Conservation (phyloP, 2,113 vertebrate species). For the Triplophysa rosa region DNA sequence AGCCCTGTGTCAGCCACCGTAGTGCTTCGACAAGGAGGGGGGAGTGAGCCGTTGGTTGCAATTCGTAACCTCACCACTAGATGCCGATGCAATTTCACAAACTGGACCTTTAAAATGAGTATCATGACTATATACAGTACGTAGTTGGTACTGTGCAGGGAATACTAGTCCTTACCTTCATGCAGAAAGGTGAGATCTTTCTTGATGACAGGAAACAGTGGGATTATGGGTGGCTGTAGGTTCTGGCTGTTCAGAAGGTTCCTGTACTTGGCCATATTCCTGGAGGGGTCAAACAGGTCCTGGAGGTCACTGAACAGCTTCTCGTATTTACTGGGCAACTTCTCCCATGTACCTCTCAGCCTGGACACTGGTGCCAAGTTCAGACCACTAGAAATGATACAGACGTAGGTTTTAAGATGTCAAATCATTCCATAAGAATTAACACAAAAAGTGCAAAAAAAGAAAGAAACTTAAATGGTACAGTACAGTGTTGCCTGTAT, state of each 20-base stretch:
- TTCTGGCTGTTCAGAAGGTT: constrained; percentile 97
- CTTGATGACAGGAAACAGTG: constrained; percentile 97
- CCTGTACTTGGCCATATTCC: constrained; percentile 98
- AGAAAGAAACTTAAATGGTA: too few relatives aligned
- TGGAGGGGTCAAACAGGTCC: constrained; percentile 97
- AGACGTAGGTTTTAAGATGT: neutral
- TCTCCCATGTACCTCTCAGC: constrained; percentile 97
- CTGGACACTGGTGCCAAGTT: constrained; percentile 95
- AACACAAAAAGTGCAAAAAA: neutral
- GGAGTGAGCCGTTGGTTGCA: too few relatives aligned
- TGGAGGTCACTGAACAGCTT: constrained; percentile 97
- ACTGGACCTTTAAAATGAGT: too few relatives aligned
- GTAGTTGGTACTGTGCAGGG: too few relatives aligned
- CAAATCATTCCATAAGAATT: neutral
- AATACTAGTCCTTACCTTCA: constrained; percentile 78
- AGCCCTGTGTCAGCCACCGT: too few relatives aligned
- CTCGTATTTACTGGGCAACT: constrained; percentile 97
- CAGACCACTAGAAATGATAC: constrained; percentile 79
- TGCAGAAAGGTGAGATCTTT: constrained; percentile 99
- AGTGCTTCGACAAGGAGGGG: too few relatives aligned
- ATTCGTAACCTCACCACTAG: too few relatives aligned
- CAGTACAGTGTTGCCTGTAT: too few relatives aligned
- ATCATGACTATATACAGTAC: too few relatives aligned
- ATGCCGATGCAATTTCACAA: too few relatives aligned
- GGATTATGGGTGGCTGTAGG: constrained; percentile 95